A percentile compares a stretch with the other conserved stretches of the same genome.
Conservation (phyloP, 2,888 invertebrate genomes). For the Patella pellucida region DNA sequence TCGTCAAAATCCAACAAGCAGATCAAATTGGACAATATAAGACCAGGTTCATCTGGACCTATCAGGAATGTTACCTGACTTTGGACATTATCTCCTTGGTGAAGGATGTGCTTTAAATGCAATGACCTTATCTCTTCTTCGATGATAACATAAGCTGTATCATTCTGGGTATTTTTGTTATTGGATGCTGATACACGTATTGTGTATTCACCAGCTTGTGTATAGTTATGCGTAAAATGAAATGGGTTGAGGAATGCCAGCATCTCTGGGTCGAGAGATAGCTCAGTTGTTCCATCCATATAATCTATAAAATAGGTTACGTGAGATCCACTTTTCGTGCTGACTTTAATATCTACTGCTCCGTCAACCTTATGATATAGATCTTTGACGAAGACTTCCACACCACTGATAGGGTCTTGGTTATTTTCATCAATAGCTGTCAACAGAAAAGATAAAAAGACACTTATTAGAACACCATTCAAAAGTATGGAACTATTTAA, state of each 20-base stretch:
- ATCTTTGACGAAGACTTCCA: conserved; percentile 25
- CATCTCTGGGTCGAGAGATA: conserved; percentile 25
- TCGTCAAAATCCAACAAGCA: conserved; percentile 39
- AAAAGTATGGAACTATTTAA: too few species aligned
- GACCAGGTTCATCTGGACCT: background rate
- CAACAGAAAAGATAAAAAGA: conserved; percentile 16
- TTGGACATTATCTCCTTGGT: conserved; percentile 28
- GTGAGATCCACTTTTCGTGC: conserved; percentile 45
- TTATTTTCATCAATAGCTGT: conserved; percentile 42
- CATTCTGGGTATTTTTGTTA: conserved; percentile 25
- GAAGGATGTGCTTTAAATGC: conserved; percentile 15
- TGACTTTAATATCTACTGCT: conserved; percentile 30
- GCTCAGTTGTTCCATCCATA: conserved; percentile 40
- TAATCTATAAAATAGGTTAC: conserved; percentile 38
- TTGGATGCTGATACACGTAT: conserved; percentile 40
- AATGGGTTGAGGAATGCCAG: conserved; percentile 38
- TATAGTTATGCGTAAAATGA: conserved; percentile 37
- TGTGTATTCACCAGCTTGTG: conserved; percentile 30
- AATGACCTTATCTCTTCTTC: conserved; percentile 29
- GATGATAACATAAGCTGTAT: conserved; percentile 28
- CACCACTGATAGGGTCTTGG: conserved; percentile 38
- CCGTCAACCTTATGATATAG: conserved; percentile 32
- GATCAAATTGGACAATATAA: conserved; percentile 19
- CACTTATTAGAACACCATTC: background rate
- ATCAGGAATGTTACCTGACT: conserved; percentile 17